Conservation (phyloP, 2,797 vertebrate genomes). For the Euthynnus affinis region DNA sequence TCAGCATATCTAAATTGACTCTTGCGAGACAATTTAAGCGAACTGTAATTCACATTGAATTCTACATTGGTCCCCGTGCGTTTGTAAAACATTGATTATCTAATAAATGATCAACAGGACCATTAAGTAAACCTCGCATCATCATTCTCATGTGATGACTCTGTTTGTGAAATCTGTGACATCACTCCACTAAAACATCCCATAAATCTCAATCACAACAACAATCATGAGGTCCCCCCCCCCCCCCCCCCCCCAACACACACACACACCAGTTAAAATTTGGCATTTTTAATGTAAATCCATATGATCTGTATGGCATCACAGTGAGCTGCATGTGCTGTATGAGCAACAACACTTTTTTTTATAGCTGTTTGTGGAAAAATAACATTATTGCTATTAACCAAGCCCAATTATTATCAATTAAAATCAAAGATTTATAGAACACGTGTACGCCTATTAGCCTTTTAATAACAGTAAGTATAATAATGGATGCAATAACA, state of each 20-base stretch:
- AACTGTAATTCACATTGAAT: background rate
- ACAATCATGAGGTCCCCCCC: background rate
- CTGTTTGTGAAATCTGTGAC: background rate
- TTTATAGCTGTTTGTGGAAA: constrained; percentile 18
- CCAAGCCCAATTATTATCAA: constrained; percentile 24
- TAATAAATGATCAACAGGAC: background rate
- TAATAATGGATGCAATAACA: constrained; percentile 7
- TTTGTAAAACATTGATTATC: background rate
- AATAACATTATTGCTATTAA: background rate
- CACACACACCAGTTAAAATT: background rate
- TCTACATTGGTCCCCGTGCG: background rate
- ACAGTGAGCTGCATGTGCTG: background rate
- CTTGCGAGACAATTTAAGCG: background rate
- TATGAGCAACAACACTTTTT: background rate
- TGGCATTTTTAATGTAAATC: constrained; percentile 19
- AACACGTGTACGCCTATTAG: constrained; percentile 6
- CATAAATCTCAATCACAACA: background rate
- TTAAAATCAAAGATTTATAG: constrained; percentile 51
- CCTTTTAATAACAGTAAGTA: background rate
- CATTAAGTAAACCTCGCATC: background rate
- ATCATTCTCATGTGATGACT: background rate
- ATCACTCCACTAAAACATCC: background rate
- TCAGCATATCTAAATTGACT: background rate
- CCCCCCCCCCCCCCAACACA: no score
- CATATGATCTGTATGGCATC: background rate